Conservation (phyloP, 2,113 vertebrate species). For the Corythoichthys haematopterus region DNA sequence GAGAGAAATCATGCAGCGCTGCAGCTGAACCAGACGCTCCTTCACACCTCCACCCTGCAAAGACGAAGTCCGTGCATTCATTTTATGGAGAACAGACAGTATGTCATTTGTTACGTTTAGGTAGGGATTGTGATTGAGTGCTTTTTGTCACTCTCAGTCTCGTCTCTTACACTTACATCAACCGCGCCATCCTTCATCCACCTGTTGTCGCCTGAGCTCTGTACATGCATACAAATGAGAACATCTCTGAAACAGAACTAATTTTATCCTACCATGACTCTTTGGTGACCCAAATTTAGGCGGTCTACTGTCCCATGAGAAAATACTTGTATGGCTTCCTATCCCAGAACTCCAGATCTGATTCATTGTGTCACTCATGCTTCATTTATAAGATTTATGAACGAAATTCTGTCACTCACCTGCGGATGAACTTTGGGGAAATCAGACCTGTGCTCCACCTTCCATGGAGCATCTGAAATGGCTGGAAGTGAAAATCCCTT, state of each 20-base stretch:
- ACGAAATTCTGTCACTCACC: conserved; percentile 40
- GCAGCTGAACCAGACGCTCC: conserved; percentile 68
- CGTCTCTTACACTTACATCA: conserved; percentile 57
- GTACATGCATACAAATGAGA: conserved; percentile 50
- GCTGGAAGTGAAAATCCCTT: conserved; percentile 26
- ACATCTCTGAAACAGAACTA: conserved; percentile 56
- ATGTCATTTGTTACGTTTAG: background rate
- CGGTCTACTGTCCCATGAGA: conserved; percentile 35
- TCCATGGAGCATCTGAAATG: conserved; percentile 33
- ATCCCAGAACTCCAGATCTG: background rate
- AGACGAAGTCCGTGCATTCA: conserved; percentile 7
- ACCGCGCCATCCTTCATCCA: conserved; percentile 37
- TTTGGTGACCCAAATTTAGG: conserved; percentile 47
- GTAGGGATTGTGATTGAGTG: background rate
- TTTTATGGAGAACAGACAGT: background rate
- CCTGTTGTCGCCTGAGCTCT: conserved; percentile 64
- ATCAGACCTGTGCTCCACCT: conserved; percentile 41
- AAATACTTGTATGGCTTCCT: conserved; percentile 13
- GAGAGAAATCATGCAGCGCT: conserved; percentile 69
- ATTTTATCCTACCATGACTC: conserved; percentile 51
- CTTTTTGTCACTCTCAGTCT: conserved; percentile 25
- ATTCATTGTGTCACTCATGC: background rate
- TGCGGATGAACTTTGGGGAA: conserved; percentile 42
- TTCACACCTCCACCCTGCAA: conserved; percentile 57
- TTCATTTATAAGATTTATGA: background rate